phyloP scores from a whole-genome alignment of 2,113 vertebrate species.

The Microtus oregoni region DNA sequence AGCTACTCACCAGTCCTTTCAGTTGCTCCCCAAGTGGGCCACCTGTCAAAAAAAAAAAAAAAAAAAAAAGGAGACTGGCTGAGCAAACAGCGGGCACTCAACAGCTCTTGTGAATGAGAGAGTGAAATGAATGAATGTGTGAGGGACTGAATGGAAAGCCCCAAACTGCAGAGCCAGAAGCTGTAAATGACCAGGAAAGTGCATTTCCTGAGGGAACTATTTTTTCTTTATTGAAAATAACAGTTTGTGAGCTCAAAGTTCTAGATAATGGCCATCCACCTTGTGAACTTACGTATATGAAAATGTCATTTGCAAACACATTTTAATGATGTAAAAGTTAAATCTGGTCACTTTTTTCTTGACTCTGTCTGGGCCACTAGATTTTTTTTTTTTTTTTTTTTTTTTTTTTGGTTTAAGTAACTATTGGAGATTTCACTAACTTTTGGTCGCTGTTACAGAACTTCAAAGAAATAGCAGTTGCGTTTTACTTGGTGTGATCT shows the following conservation, averaged over 20 bases:
- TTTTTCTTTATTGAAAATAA: conserved; percentile 55
- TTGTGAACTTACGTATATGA: not conserved
- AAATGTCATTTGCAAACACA: conserved; percentile 23
- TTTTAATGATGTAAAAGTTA: not conserved
- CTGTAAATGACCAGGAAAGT: conserved; percentile 60
- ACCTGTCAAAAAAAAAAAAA: conserved; percentile 47
- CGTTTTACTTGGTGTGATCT: not conserved
- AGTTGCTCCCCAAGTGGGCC: conserved; percentile 22
- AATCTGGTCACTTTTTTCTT: not conserved
- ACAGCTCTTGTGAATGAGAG: conserved; percentile 57
- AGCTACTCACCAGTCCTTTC: conserved; percentile 1
- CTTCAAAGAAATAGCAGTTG: not conserved
- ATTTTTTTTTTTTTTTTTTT: not conserved
- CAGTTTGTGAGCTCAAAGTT: conserved; percentile 8
- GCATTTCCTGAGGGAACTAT: conserved; percentile 33
- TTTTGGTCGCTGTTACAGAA: not conserved
- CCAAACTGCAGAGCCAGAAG: conserved; percentile 13
- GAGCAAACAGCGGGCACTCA: conserved; percentile 45
- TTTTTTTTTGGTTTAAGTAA: not conserved
- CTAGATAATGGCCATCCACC: not conserved
- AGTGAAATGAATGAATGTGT: conserved; percentile 51
- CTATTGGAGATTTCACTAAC: not conserved
- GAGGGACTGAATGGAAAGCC: conserved; percentile 48
- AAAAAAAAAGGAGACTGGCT: conserved; percentile 46
- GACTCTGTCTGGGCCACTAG: not conserved